A percentile compares a stretch with the other conserved stretches of the same genome.
These are phyloP conservation scores for Brachyopa scutellaris DNA, from an alignment of 2,888 invertebrate genomes.

Conservation along the genomic window DNA sequence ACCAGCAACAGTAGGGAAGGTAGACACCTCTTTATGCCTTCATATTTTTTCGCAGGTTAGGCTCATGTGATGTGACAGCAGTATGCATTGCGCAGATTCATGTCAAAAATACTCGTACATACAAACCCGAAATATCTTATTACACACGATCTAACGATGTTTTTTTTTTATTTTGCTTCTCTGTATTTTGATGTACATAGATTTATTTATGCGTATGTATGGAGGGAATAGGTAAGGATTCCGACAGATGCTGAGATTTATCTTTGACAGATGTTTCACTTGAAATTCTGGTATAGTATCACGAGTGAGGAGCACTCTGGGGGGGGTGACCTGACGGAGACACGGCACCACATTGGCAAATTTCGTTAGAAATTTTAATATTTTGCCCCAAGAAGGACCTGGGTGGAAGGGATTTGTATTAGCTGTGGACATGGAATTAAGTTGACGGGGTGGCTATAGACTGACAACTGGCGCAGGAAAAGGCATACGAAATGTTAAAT, in stretches of 20 bases:
- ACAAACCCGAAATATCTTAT: conserved; percentile 10
- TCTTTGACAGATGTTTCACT: conserved; percentile 63
- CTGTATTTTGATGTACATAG: conserved; percentile 2
- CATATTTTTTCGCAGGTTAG: conserved; percentile 16
- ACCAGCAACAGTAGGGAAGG: conserved; percentile 18
- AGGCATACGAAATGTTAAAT: conserved; percentile 27
- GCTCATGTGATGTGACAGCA: conserved; percentile 35
- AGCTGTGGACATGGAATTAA: conserved; percentile 28
- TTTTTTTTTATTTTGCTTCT: too few relatives aligned
- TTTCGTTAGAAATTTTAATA: conserved; percentile 41
- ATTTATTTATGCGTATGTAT: too few relatives aligned
- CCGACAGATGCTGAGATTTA: conserved; percentile 45
- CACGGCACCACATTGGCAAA: neutral
- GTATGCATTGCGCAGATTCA: conserved; percentile 40
- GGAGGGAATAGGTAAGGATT: neutral
- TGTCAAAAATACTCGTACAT: conserved; percentile 4
- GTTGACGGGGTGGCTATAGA: conserved; percentile 8
- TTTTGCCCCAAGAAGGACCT: conserved; percentile 33
- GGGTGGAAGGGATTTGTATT: neutral
- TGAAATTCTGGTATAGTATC: conserved; percentile 45
- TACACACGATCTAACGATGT: conserved; percentile 30
- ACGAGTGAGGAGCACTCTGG: conserved; percentile 45
- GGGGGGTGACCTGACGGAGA: conserved; percentile 1
- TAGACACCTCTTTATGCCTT: neutral
- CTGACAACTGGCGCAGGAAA: neutral